Evolutionary conservation across 2,888 invertebrate genomes (phyloP).

Genomic region (Drosophila subquinaria): DNA sequence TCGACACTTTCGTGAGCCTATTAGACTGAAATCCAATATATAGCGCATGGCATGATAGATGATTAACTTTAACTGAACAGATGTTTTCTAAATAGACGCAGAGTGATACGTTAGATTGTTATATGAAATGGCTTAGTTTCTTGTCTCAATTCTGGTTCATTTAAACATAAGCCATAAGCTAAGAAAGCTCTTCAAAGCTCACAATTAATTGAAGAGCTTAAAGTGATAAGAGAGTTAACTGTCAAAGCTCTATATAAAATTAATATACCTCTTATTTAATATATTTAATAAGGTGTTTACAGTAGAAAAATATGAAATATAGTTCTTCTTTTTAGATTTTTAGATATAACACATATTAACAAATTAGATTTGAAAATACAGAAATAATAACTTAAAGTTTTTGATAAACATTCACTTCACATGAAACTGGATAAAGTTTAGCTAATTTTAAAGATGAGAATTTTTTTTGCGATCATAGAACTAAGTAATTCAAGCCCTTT

Average conservation of each 20-base stretch:
- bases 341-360: no score
- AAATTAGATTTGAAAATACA: no score
- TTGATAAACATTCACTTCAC: no score
- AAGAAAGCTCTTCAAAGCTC: conserved; percentile 1
- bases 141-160: not conserved
- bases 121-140: not conserved
- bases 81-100: conserved; percentile 30
- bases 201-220: not conserved
- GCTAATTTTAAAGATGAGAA: no score
- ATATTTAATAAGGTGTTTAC: not conserved
- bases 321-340: not conserved
- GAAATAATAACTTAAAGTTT: no score
- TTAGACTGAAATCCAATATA: conserved; percentile 60
- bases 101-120: not conserved
- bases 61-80: conserved; percentile 47
- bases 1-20: conserved; percentile 33
- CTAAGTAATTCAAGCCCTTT: no score
- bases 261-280: not conserved
- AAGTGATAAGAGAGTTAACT: not conserved
- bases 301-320: not conserved
- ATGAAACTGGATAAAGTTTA: no score
- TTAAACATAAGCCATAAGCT: not conserved
- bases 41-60: conserved; percentile 65
- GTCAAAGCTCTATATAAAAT: not conserved
- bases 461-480: no score